Evolutionary conservation across 1,140 invertebrate genomes (phyloP), one percentile per base, ranked within the genome.

Genomic region (Ips typographus): DNA sequence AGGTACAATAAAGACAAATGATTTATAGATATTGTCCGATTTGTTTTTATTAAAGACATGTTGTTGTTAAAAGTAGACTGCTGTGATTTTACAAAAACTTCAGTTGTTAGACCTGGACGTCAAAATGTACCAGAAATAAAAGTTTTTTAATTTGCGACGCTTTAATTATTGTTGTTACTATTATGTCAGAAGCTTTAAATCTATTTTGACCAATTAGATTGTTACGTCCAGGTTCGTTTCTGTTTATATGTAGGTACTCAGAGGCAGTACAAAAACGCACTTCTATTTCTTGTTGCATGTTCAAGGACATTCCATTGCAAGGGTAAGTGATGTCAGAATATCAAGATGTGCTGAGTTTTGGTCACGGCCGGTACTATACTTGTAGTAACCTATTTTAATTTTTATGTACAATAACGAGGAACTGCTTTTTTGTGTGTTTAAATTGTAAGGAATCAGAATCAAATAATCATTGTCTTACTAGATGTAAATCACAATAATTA

Each of bases 351-450:
- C 44, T 5, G 44, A 40, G 51, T 65, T 70, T 70, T 65, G 59
- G 40, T 52, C 47, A 39, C 7, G 51, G 63, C 44, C 60, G 38
- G 49, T 56, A 38, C 5, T 59, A n/a, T 61, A 64, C 22, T 22
- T 22, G 22, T 22, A 22, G 22, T 22, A 22, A 22, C 22, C 22
- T 22, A 70, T 64, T 70, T 70, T 70, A 49, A 64, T 58, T 68
- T 67, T 68, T 70, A 49, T 70, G 61, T 64, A 70, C 40, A 42
- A 61, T 62, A 70, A 70, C 68, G 49, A 70, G 53, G 52, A 49
- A 68, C 69, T 66, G 75, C 76, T 78, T 78, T 78, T 76, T 78
- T 77, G 75, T 78, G 77, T 78, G 77, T 78, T 59, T 76, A 71
- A 73, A 75, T 65, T 63, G 62, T 73, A 67, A 71, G 71, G 68